Evolutionary conservation across 2,888 invertebrate genomes (phyloP).

Genomic region (Aplocera efformata): DNA sequence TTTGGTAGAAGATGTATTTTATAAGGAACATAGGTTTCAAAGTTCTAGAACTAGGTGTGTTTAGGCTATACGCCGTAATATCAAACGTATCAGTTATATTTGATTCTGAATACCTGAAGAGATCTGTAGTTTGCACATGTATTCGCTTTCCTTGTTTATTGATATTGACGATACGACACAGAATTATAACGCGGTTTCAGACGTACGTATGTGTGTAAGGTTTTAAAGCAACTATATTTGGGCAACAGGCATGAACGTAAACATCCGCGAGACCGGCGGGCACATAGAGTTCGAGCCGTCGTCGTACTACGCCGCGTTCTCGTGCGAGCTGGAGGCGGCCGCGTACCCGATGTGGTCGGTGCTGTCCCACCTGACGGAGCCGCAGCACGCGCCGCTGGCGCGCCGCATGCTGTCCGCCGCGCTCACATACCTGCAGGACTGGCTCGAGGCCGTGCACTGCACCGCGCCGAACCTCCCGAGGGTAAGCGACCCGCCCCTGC

Average conservation of each 20-base stretch:
- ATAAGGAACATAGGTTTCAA: no score
- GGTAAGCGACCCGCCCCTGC: constrained; percentile 63
- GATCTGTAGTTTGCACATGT: no score
- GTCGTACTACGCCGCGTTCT: constrained; percentile 98
- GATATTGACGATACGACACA: no score
- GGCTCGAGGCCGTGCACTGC: constrained; percentile 92
- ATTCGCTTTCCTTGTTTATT: no score
- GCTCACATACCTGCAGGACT: constrained; percentile 89
- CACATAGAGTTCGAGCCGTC: constrained; percentile 98
- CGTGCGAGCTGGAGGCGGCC: constrained; percentile 97
- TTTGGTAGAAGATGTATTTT: no score
- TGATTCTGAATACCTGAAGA: no score
- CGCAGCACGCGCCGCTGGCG: constrained; percentile 86
- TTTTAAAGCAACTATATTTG: not conserved
- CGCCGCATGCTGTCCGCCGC: constrained; percentile 88
- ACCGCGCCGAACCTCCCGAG: constrained; percentile 74
- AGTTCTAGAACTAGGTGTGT: no score
- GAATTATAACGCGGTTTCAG: no score
- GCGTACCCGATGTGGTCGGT: constrained; percentile 99
- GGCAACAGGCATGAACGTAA: constrained; percentile 95
- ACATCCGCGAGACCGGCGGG: constrained; percentile 92
- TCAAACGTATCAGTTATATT: no score
- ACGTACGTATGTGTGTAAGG: no score
- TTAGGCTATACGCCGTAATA: no score
- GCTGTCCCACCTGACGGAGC: constrained; percentile 90